These are phyloP conservation scores for Heliconius sara DNA, from an alignment of 2,888 invertebrate genomes.

Conservation along the genomic window DNA sequence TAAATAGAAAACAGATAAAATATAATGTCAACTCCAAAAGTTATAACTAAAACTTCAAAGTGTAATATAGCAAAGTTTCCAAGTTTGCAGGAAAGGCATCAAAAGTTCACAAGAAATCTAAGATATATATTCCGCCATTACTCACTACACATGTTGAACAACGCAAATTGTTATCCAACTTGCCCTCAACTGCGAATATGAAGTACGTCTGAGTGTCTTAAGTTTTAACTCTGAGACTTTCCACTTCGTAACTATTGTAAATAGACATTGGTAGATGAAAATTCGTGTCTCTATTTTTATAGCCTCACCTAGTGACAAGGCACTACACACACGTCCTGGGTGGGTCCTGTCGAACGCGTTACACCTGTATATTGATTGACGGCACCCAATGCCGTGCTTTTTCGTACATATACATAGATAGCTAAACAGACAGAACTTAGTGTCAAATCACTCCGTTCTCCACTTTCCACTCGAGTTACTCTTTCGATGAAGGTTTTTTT, in stretches of 20 bases:
- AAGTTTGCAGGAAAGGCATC: not conserved
- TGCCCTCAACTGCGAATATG: conserved; percentile 23
- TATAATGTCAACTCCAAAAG: not conserved
- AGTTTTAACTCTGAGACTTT: conserved; percentile 1
- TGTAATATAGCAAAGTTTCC: not conserved
- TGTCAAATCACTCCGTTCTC: not conserved
- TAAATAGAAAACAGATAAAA: not conserved
- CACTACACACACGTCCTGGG: not conserved
- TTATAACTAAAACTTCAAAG: not conserved
- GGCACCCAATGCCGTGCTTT: too few relatives aligned
- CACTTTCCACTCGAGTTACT: too few relatives aligned
- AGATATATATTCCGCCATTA: not conserved
- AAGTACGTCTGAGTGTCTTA: conserved; percentile 27
- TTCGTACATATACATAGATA: not conserved
- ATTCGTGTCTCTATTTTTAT: not conserved
- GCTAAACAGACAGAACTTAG: not conserved
- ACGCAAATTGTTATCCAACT: conserved; percentile 27
- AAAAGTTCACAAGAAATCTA: not conserved
- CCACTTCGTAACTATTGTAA: conserved; percentile 62
- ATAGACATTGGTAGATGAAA: conserved; percentile 51
- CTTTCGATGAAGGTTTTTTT: too few relatives aligned
- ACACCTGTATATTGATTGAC: too few relatives aligned
- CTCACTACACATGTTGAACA: conserved; percentile 5
- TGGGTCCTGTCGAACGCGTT: too few relatives aligned
- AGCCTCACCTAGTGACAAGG: not conserved